Base-by-base conservation (phyloP, 2,113 vertebrate genomes). In the Ptilonorhynchus violaceus region DNA sequence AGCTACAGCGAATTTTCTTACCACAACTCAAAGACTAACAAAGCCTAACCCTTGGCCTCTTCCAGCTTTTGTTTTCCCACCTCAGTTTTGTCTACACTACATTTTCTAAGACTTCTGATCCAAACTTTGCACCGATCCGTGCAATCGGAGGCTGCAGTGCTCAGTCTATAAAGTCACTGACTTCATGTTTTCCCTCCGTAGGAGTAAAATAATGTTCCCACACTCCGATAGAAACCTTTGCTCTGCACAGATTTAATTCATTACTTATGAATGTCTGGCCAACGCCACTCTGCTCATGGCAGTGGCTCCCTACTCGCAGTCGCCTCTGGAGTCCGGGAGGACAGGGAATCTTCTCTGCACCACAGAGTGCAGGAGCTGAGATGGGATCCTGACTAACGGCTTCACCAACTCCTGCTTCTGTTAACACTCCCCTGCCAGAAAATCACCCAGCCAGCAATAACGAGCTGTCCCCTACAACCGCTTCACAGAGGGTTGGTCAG, bases 241-340 rank as follows among this genome's bases (percentile, higher is more conserved):
- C 82, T 96, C 96, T 73, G 85, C 93, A 89, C 93, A 91, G 88
- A 93, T 89, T 97, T 97, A 95, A 96, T 96, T 91, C 83, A 96
- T 96, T 95, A 96, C 96, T 95, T 92, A 96, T 95, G 92, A 96
- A 95, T 86, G 92, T 84, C 95, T 20, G 59, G 86, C 94, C 80
- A 91, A 39, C 7, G 11, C 68, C 70, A 82, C 90, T 83, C n/a
- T n/a, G 39, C 35, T 74, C 68, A 4, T 91, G 37, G 75, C 88
- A 70, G 74, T 68, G 89, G 39, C 81, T 84, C 91, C 58, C 66
- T 30, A 9, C 52, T 64, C 33, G 24, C 50, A 59, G 66, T n/a
- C 0, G 0, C 25, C 47, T 73, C 56, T 6, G 0, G 24, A 41
- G 25, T 10, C 12, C 2, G 2, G 30, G 35, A 82, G 30, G 52